Base-by-base conservation (phyloP, 2,797 vertebrate genomes). In the Microctenopoma lineatum region DNA sequence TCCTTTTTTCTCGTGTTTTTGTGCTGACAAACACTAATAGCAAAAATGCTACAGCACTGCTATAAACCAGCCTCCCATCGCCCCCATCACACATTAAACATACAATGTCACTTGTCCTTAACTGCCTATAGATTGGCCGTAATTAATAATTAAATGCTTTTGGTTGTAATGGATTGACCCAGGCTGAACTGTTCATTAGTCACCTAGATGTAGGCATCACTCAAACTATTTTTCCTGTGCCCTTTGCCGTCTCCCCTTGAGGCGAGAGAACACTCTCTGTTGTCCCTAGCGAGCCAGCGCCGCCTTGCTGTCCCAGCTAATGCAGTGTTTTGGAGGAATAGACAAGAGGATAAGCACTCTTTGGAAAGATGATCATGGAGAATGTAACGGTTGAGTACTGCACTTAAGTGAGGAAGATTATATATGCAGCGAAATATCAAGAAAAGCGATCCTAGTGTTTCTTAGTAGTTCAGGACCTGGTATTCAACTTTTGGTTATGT, bases 111-210 rank as follows among this genome's bases (percentile, higher is more conserved):
- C 94, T 94, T 96, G 96, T 97, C 96, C 96, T 96, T 96, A 87
- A 84, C 86, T 88, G 88, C 95, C 94, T 94, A 95, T 92, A 94
- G 94, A 96, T 93, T 94, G 95, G 89, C 91, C 92, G 93, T 97
- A 97, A 98, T 98, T 98, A 98, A 98, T 98, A 98, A 98, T 98
- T 98, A 98, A 98, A 95, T 93, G 93, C 91, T 94, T 96, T 92
- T 92, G 83, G 91, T 96, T 97, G 96, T 97, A 97, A 97, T 97
- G 96, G 96, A 95, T 97, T 98, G 96, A 98, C 96, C 96, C 92
- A 87, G 60, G 80, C 89, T 96, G 96, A 97, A 95, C 96, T 94
- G 93, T 96, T 97, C 97, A 98, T 98, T 98, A 97, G 94, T 97
- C 96, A 97, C 80, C 93, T 74, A 93, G 93, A 94, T 94, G 92